A percentile compares a stretch with the other conserved stretches of the same genome.
Evolutionary conservation across 2,888 invertebrate genomes (phyloP).

Genomic region (Drosophila fungiperda): DNA sequence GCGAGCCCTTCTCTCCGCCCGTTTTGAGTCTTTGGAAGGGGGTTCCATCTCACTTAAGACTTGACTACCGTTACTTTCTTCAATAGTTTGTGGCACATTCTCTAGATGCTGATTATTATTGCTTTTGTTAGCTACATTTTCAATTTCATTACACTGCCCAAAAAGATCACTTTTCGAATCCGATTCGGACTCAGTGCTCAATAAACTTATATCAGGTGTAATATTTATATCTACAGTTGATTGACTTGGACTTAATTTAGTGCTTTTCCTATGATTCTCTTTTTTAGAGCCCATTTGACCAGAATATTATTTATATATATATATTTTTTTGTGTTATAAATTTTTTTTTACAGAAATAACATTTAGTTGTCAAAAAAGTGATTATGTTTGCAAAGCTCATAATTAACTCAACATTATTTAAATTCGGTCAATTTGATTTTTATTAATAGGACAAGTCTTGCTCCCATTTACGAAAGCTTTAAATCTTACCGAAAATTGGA

Average conservation of each 20-base stretch:
- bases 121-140: not conserved
- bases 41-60: not conserved
- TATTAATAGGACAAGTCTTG: not conserved
- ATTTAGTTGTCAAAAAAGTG: not conserved
- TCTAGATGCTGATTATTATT: not conserved
- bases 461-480: not conserved
- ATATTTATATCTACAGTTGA: not conserved
- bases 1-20: not conserved
- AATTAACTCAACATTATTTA: not conserved
- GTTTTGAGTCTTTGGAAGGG: not conserved
- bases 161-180: not conserved
- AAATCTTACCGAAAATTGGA: not conserved
- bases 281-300: not conserved
- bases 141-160: not conserved
- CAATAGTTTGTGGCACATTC: not conserved
- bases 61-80: not conserved
- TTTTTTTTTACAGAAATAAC: not conserved
- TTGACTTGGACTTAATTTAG: not conserved
- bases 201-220: not conserved
- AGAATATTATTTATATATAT: not conserved
- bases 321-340: too few relatives aligned
- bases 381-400: slow-evolving; percentile 7
- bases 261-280: not conserved
- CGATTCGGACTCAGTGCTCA: not conserved
- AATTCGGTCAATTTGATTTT: not conserved